Conservation (phyloP, 2,113 vertebrate species). For the Channa argus region DNA sequence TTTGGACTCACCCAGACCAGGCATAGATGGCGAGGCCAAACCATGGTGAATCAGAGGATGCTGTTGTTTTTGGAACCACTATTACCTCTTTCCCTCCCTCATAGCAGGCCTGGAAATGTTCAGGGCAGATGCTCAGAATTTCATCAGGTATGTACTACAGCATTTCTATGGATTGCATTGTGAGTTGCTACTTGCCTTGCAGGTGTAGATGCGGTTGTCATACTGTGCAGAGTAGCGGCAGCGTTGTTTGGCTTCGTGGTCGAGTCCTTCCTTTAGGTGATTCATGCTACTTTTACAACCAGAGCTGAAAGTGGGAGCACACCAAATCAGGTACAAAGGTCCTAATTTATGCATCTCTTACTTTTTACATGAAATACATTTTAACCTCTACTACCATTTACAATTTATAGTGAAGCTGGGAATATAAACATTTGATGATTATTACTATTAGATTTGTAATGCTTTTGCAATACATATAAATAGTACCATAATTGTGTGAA, state of each 20-base stretch:
- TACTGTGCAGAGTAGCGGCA: slow-evolving; percentile 96
- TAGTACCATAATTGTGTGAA: too few relatives aligned
- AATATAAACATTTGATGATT: too few relatives aligned
- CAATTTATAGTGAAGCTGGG: too few relatives aligned
- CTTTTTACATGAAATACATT: too few relatives aligned
- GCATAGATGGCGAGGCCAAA: slow-evolving; percentile 97
- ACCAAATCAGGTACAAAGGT: not conserved
- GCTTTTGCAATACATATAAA: too few relatives aligned
- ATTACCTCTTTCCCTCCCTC: slow-evolving; percentile 96
- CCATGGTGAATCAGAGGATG: slow-evolving; percentile 99
- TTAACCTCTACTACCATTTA: too few relatives aligned
- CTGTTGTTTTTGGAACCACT: slow-evolving; percentile 98
- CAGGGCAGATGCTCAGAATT: slow-evolving; percentile 35
- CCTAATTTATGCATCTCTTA: too few relatives aligned
- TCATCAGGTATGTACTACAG: not conserved
- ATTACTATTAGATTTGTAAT: too few relatives aligned
- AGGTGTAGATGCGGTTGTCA: slow-evolving; percentile 97
- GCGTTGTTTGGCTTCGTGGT: slow-evolving; percentile 92
- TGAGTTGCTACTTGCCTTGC: slow-evolving; percentile 86
- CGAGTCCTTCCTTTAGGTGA: slow-evolving; percentile 91
- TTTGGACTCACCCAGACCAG: slow-evolving; percentile 95
- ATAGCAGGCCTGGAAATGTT: slow-evolving; percentile 90
- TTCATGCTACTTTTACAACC: slow-evolving; percentile 99
- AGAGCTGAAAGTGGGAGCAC: slow-evolving; percentile 78
- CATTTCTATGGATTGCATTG: too few relatives aligned